phyloP scores from a whole-genome alignment of 2,797 vertebrate genomes.

The Melanogrammus aeglefinus region DNA sequence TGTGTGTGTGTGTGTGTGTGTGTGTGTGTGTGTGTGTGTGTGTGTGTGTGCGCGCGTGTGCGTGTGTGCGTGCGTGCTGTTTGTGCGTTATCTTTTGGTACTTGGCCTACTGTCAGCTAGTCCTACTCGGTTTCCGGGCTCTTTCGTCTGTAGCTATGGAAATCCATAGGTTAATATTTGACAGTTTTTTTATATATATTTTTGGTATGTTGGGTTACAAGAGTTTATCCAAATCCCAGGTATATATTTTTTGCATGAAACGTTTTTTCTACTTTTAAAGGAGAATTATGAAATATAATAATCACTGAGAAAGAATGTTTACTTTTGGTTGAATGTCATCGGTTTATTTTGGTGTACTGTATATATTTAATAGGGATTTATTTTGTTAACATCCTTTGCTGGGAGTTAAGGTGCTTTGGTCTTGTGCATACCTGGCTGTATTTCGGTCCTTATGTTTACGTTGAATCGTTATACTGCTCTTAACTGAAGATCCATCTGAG shows the following conservation, averaged over 20 bases:
- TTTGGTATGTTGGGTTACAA: conserved; percentile 78
- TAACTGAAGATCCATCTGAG: conserved; percentile 36
- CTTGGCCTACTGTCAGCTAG: conserved; percentile 22
- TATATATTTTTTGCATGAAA: conserved; percentile 80
- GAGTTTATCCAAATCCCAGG: conserved; percentile 71
- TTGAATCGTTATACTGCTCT: conserved; percentile 46
- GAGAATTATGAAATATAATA: conserved; percentile 52
- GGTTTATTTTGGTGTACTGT: conserved; percentile 68
- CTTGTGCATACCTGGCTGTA: conserved; percentile 21
- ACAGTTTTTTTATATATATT: conserved; percentile 76
- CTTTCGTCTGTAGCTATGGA: conserved; percentile 38
- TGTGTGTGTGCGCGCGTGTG: conserved; percentile 10
- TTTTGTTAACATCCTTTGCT: conserved; percentile 53
- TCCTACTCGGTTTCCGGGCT: conserved; percentile 40
- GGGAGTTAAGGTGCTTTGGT: conserved; percentile 42
- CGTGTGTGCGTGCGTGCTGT: conserved; percentile 10
- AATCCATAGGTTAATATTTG: conserved; percentile 48
- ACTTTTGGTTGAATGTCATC: conserved; percentile 57
- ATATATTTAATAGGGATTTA: conserved; percentile 64
- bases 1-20: conserved; percentile 6
- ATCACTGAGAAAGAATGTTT: conserved; percentile 54
- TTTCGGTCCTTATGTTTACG: conserved; percentile 57
- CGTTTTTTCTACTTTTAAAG: conserved; percentile 73
- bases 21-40: conserved; percentile 10
- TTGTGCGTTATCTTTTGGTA: conserved; percentile 5